Percentiles rank a stretch among this genome's conserved stretches.
Evolutionary conservation across 2,797 vertebrate species (phyloP).

Genomic region (Parauchenoglanis ngamensis): DNA sequence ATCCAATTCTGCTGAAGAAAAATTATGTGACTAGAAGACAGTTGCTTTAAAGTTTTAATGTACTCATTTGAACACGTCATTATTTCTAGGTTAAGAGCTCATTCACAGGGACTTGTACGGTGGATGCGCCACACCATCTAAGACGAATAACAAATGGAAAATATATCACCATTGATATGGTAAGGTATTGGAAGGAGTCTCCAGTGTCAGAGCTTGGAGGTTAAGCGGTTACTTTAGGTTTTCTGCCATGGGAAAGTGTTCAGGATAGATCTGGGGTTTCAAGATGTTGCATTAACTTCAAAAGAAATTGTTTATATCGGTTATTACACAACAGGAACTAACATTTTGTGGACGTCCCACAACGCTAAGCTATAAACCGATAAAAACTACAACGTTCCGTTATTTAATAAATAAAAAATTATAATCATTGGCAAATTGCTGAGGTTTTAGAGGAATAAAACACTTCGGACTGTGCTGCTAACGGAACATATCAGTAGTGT

Average conservation of each 20-base stretch:
- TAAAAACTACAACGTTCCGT: too few species aligned
- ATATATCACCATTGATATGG: not conserved
- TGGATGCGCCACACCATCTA: not conserved
- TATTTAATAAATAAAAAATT: too few species aligned
- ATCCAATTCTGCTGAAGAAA: not conserved
- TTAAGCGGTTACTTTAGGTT: not conserved
- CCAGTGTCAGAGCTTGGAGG: not conserved
- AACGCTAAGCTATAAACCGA: too few species aligned
- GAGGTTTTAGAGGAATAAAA: too few species aligned
- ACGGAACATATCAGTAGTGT: not conserved
- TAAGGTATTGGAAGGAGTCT: not conserved
- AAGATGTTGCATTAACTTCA: not conserved
- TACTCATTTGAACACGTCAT: not conserved
- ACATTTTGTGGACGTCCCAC: not conserved
- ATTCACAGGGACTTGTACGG: not conserved
- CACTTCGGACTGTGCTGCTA: too few species aligned
- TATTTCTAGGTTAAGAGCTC: not conserved
- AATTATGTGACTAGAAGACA: too few species aligned
- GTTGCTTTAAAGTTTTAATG: too few species aligned
- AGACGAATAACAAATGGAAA: not conserved
- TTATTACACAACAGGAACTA: not conserved
- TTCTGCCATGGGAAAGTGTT: not conserved
- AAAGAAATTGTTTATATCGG: not conserved
- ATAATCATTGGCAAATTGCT: too few species aligned
- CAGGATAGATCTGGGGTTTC: not conserved